Evolutionary conservation across 2,888 invertebrate genomes (phyloP), one percentile per base, ranked within the genome.

Genomic region (Punctoribates punctum): DNA sequence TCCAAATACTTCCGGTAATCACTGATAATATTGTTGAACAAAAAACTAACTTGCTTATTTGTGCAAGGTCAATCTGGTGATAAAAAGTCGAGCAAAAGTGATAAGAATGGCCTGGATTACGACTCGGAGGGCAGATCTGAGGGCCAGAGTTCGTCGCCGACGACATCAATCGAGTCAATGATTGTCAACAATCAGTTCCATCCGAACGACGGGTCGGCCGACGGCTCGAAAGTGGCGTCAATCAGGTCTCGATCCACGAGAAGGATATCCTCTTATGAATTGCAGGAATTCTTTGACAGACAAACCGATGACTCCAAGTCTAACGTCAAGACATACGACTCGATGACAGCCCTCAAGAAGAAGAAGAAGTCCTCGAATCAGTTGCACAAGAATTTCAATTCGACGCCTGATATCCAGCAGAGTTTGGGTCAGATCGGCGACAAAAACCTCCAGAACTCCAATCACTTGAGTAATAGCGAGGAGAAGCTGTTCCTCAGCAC

Each of bases 211-310:
- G 42, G 42, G 17, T 75, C 79, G 6, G 77, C 79, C 60, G 34
- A 34, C 29, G 38, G 20, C 9, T 79, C 80, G 23, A 89, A 94
- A 82, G 94, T 94, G 51, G 96, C 96, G 8, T 67, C 67, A 9
- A 67, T 67, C 20, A 29, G 67, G 20, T 13, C 67, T 23, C 88
- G 96, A 51, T 91, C 90, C 0, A 93, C 94, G 25, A 90, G 83
- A 20, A 81, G 96, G 81, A 93, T 95, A 82, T 93, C 94, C 1
- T 92, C 94, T 27, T 91, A 92, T 5, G 95, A 96, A 84, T 88
- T 96, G 77, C 94, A 95, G 86, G 94, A 94, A 85, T 88, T 96
- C 81, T 95, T 96, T 88, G 91, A 93, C 85, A 87, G 94, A 51
- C 94, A 94, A 83, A 89, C 89, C 78, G 86, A 86, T 80, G 85